These are phyloP conservation scores for Pongo abelii DNA, from an alignment of 2,113 vertebrate genomes.

Conservation along the genomic window DNA sequence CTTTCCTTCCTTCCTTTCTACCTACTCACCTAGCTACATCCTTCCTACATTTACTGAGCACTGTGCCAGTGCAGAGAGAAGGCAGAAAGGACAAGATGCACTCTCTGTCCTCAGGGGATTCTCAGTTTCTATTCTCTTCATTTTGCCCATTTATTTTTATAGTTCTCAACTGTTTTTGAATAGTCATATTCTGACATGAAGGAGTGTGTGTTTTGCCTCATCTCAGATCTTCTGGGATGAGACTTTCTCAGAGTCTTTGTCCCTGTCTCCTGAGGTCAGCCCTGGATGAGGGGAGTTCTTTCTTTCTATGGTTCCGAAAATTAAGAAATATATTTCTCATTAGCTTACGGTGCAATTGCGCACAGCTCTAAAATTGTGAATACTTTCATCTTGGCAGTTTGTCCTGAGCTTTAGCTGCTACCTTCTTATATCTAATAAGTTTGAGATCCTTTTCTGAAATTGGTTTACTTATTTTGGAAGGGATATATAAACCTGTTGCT, in stretches of 20 bases:
- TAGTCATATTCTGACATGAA: neutral
- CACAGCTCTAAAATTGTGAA: neutral
- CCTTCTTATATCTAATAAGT: neutral
- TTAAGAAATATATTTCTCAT: slow-evolving; percentile 23
- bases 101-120: neutral
- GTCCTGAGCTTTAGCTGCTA: neutral
- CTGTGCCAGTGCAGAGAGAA: neutral
- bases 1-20: neutral
- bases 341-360: neutral
- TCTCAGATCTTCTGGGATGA: neutral
- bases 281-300: neutral
- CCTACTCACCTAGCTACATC: neutral
- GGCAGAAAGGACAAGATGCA: neutral
- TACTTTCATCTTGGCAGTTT: neutral
- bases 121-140: neutral
- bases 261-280: neutral
- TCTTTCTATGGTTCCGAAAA: slow-evolving; percentile 18
- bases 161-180: neutral
- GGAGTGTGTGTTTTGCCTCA: neutral
- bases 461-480: slow-evolving; percentile 6
- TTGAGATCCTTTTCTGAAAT: neutral
- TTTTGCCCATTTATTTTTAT: neutral
- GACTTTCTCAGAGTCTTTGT: neutral
- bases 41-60: neutral
- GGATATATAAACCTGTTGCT: neutral